Conservation (phyloP, 1,140 invertebrate genomes). For the Ostrea edulis region DNA sequence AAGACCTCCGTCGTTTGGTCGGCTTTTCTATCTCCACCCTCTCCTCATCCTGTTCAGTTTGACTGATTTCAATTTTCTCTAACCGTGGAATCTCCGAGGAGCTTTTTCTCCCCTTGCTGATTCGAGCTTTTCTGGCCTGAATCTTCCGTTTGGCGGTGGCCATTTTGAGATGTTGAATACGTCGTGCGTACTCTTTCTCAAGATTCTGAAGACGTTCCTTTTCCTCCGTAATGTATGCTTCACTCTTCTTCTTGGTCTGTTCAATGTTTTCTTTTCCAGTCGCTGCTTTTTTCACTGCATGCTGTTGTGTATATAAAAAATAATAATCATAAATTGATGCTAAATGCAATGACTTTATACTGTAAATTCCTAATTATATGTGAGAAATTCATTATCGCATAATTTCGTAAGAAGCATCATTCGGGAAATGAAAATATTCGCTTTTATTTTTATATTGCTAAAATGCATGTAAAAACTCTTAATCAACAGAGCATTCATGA, state of each 20-base stretch:
- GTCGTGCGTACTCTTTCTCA: constrained; percentile 61
- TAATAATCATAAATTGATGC: neutral
- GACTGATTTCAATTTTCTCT: constrained; percentile 64
- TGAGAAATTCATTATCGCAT: neutral
- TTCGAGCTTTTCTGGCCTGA: constrained; percentile 3
- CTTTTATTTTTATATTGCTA: too few species aligned
- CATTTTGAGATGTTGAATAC: constrained; percentile 64
- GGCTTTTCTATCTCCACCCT: constrained; percentile 43
- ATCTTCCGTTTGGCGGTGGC: constrained; percentile 52
- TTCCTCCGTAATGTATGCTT: constrained; percentile 54
- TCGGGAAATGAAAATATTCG: too few species aligned
- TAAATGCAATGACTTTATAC: neutral
- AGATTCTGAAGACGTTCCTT: constrained; percentile 63
- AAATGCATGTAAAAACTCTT: too few species aligned
- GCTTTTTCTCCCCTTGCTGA: constrained; percentile 42
- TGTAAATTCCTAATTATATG: neutral
- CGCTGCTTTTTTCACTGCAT: neutral
- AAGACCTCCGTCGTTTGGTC: constrained; percentile 61
- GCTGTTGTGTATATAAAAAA: neutral
- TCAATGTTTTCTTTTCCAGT: constrained; percentile 18
- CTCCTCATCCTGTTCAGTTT: constrained; percentile 50
- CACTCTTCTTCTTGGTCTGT: constrained; percentile 42
- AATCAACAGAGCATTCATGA: too few species aligned
- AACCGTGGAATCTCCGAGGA: constrained; percentile 51
- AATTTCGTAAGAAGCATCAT: too few species aligned